Conservation (phyloP, 2,797 vertebrate genomes). For the Characodon lateralis region DNA sequence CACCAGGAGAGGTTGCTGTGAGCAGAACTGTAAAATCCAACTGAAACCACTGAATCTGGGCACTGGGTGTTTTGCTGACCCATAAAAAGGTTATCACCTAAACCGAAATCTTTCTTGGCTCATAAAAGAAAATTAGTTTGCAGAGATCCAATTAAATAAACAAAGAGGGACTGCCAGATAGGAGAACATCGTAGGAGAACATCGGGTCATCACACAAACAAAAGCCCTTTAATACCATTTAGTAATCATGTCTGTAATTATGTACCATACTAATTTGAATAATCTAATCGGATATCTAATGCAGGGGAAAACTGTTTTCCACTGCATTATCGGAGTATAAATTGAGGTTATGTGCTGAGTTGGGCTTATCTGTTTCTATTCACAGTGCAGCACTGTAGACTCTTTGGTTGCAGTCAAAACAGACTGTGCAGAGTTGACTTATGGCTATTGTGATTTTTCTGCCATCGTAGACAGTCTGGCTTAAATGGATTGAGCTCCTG, state of each 20-base stretch:
- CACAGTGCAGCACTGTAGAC: conserved; percentile 51
- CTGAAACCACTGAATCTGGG: conserved; percentile 18
- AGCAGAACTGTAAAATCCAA: not conserved
- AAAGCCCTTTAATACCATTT: conserved; percentile 6
- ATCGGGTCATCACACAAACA: not conserved
- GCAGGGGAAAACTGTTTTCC: conserved; percentile 21
- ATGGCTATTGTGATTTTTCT: conserved; percentile 64
- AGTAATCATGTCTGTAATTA: conserved; percentile 8
- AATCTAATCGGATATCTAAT: conserved; percentile 3
- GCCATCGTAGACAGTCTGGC: conserved; percentile 68
- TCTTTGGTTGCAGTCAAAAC: conserved; percentile 43
- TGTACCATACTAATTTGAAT: conserved; percentile 10
- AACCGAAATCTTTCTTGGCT: conserved; percentile 30
- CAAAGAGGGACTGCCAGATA: conserved; percentile 7
- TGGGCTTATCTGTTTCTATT: conserved; percentile 47
- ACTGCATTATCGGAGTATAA: conserved; percentile 11
- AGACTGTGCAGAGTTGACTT: conserved; percentile 62
- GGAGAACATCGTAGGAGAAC: not conserved
- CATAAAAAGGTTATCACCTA: conserved; percentile 20
- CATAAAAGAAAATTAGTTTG: conserved; percentile 30
- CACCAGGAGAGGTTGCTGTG: not conserved
- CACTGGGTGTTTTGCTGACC: conserved; percentile 19
- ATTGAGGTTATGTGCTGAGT: conserved; percentile 44
- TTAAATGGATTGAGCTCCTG: conserved; percentile 59
- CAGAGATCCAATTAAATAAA: conserved; percentile 14